Evolutionary conservation across 2,113 vertebrate genomes (phyloP), one percentile per base, ranked within the genome.

Genomic region (Anser cygnoides): DNA sequence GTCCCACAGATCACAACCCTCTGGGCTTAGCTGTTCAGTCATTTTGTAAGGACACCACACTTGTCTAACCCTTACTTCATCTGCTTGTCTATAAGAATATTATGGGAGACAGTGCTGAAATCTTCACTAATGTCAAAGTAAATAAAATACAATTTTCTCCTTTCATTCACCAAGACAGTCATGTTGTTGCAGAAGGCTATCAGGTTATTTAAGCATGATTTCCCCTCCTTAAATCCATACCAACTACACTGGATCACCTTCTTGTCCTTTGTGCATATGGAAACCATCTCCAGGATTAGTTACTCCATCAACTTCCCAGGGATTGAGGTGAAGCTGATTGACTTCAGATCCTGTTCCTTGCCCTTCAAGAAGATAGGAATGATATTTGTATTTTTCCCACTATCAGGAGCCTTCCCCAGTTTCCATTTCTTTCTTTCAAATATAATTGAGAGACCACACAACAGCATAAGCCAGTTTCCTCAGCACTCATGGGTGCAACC

Each of bases 311-410:
- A 3, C 19, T 49, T 87, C 41, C 37, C 22, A 84, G 52, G 9
- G 25, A 87, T 28, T 52, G 74, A 79, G 9, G n/a, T 73, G 33
- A 88, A 37, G 25, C 25, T 81, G 54, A 28, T 8, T 63, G 37
- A 28, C 11, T 7, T 13, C 20, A 77, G 18, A 70, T 41, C 35
- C 12, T 55, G 17, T 39, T 83, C 62, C 12, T 59, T 59, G 18
- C 21, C n/a, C 23, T 82, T 73, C 65, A 46, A 23, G 50, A 68
- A 74, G 43, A 72, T 16, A 63, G 12, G 14, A n/a, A 10, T 11
- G 22, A 18, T 33, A 21, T 31, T 43, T 33, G 1, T 0, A 22
- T 52, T 65, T 18, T 10, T 1, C 37, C 11, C 6, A 55, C 31
- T 78, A 28, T 78, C 22, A 74, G 59, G 28, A 86, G 70, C 4